Base-by-base conservation (phyloP, 2,888 invertebrate species). In the Agrochola lychnidis region DNA sequence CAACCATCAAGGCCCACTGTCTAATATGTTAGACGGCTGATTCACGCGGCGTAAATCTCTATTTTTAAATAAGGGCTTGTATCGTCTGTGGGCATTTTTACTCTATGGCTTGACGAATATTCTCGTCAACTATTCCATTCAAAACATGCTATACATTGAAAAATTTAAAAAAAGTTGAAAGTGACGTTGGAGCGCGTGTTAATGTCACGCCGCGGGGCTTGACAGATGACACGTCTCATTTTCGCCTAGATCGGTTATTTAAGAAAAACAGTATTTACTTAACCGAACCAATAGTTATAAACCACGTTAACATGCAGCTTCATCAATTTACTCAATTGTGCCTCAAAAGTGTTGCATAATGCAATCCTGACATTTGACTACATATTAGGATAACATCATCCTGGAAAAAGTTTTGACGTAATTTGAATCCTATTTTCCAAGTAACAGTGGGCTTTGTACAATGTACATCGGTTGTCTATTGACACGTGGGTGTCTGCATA, bases 401-500 rank as follows among this genome's bases (percentile, higher is more conserved):
- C 69, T 56, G 30, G 25, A 22, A 36, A 6, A 19, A n/a, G 3
- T 4, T 12, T 19, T 48, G 30, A 40, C 19, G 16, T 62, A 69
- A 78, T 74, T 48, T 79, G 36, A 68, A 77, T 64, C n/a, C 57
- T 83, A 77, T 72, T 2, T 19, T 25, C 1, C 9, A 22, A 9
- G 4, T 0, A 0, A 6, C 68, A 84, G 30, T 67, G 12, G n/a
- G 2, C n/a, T 40, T 30, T 42, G 51, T 70, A 16, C 68, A 36
- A 10, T 25, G 10, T 42, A 14, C 40, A 12, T 7, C 12, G 1
- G 4, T 53, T 73, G 61, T 63, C 30, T 77, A 73, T 78, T 76
- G 70, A 73, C 81, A 80, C 70, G 81, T 86, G 70, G 79, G 81
- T 84, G 85, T 77, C 63, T 76, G 64, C 83, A 75, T 86, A 81